phyloP scores from a whole-genome alignment of 2,797 vertebrate species.

The Poecilia velifera region DNA sequence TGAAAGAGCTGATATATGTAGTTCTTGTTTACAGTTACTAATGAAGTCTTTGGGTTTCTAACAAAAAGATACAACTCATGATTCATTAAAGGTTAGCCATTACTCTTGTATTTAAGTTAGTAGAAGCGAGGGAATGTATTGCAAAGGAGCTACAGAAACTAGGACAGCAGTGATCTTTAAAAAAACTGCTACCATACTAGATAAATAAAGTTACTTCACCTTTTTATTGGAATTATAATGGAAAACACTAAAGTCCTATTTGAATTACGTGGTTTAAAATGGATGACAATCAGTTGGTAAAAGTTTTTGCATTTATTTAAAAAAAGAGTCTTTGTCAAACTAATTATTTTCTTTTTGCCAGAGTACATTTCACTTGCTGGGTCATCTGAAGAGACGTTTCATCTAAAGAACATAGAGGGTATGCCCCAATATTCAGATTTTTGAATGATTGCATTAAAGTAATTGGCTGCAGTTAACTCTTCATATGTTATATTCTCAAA shows the following conservation, averaged over 20 bases:
- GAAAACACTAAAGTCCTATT: not conserved
- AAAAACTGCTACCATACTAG: not conserved
- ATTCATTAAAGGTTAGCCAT: constrained; percentile 28
- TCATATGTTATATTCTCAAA: not conserved
- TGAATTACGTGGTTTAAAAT: not conserved
- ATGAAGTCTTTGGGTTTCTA: constrained; percentile 37
- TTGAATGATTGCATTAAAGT: not conserved
- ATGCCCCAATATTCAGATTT: not conserved
- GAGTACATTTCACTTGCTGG: not conserved
- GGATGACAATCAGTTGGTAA: not conserved
- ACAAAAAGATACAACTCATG: constrained; percentile 31
- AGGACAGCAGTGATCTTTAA: constrained; percentile 3
- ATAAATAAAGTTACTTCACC: not conserved
- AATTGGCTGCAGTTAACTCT: not conserved
- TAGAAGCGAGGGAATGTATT: not conserved
- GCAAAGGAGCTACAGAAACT: constrained; percentile 6
- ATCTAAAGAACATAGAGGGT: not conserved
- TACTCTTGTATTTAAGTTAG: constrained; percentile 35
- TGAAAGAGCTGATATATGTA: constrained; percentile 29
- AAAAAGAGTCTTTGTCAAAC: not conserved
- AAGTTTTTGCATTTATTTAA: not conserved
- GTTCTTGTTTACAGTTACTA: constrained; percentile 58
- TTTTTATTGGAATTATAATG: not conserved
- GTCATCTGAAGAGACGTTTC: not conserved
- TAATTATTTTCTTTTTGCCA: not conserved